Conservation (phyloP, 2,888 invertebrate species). For the Papilio demoleus region DNA sequence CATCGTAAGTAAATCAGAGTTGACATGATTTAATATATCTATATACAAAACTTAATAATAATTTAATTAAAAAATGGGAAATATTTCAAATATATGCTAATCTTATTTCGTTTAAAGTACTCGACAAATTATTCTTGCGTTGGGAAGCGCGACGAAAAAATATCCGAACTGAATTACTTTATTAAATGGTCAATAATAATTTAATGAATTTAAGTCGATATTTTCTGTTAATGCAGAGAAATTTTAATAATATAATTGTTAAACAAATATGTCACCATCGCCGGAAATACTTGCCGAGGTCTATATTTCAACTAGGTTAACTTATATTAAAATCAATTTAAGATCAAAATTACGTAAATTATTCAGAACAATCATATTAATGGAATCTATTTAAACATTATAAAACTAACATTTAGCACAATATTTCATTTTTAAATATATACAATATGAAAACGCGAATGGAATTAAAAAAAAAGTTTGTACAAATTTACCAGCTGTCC, state of each 20-base stretch:
- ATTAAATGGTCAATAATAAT: too few species aligned
- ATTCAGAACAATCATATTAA: neutral
- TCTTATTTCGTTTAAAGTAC: neutral
- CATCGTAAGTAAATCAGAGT: neutral
- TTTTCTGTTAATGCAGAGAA: too few species aligned
- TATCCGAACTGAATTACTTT: too few species aligned
- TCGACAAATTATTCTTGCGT: neutral
- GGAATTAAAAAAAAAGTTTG: neutral
- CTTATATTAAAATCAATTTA: slow-evolving; percentile 17
- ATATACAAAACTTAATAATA: slow-evolving; percentile 32
- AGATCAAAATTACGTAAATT: neutral
- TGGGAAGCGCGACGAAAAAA: neutral
- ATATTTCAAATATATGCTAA: neutral
- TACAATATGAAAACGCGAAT: slow-evolving; percentile 18
- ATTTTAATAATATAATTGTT: too few species aligned
- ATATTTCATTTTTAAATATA: slow-evolving; percentile 26
- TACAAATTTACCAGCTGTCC: slow-evolving; percentile 4
- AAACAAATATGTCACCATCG: neutral
- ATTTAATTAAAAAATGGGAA: slow-evolving; percentile 4
- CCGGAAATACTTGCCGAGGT: neutral
- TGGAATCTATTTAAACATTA: slow-evolving; percentile 15
- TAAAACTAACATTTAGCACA: slow-evolving; percentile 23
- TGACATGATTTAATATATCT: slow-evolving; percentile 16
- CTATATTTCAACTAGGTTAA: neutral
- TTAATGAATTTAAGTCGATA: too few species aligned